Evolutionary conservation across 2,888 invertebrate species (phyloP), one percentile per base, ranked within the genome.

Genomic region (Gnatocerus cornutus): DNA sequence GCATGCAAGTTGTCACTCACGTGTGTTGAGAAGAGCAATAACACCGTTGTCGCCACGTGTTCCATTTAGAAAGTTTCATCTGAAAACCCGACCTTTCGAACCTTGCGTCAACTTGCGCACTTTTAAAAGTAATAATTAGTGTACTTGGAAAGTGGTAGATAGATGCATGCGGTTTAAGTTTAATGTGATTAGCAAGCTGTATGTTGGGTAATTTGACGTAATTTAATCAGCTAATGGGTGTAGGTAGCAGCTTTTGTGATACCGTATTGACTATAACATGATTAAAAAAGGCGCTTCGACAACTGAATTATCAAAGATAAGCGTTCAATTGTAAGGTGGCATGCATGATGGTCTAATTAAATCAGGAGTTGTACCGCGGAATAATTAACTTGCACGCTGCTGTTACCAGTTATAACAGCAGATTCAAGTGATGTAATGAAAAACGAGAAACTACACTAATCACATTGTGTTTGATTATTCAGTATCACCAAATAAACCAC

Each of bases 91-190:
- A 33, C 33, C 58, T 43, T 37, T 43, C 14, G 33, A 59, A 59
- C 46, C 41, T 16, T n/a, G 16, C 41, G 46, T 59, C 59, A 39
- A 62, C 13, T 59, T 59, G 39, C 5, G 12, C 45, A 27, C 14
- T 62, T 62, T 62, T 62, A 59, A 62, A 48, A 48, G 50, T 50
- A 62, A 50, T 62, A 62, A 62, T 62, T 62, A 62, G 48, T 48
- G 41, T 46, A 61, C 48, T 50, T 50, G 27, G 62, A 50, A 59
- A 59, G 45, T 59, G 59, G 41, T 6, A 27, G 59, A 45, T 43
- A 46, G 59, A 59, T 45, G 59, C 62, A 62, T 29, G 29, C 45
- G 48, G 62, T 62, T 62, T 50, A 62, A 48, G 62, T 62, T 56
- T 62, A 62, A 62, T 62, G 62, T 62, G 48, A 62, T 62, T 62